phyloP scores from a whole-genome alignment of 2,888 invertebrate genomes.

The Leptinotarsa juncta region DNA sequence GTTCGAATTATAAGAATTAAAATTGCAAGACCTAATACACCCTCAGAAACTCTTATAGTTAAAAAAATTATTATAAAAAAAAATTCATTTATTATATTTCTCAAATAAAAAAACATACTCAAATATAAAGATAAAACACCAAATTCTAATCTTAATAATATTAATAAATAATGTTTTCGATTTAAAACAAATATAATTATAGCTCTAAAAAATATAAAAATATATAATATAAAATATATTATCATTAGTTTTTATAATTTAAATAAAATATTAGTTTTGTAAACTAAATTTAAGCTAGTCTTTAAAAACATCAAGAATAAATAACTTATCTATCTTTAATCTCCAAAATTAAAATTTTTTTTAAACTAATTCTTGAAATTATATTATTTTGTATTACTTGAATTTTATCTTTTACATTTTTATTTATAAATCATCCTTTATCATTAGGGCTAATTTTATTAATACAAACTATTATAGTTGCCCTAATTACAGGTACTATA shows the following conservation, averaged over 20 bases:
- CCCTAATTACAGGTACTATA: constrained; percentile 67
- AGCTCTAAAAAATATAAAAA: constrained; percentile 66
- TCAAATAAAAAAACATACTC: constrained; percentile 64
- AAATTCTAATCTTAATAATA: constrained; percentile 73
- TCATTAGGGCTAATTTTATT: constrained; percentile 70
- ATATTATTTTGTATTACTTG: constrained; percentile 58
- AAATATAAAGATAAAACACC: constrained; percentile 64
- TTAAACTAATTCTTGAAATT: constrained; percentile 73
- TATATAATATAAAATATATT: constrained; percentile 53
- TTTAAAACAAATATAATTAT: constrained; percentile 69
- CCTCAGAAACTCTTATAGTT: constrained; percentile 74
- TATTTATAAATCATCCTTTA: constrained; percentile 68
- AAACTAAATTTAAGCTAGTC: constrained; percentile 72
- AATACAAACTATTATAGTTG: constrained; percentile 68
- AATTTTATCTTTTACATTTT: constrained; percentile 62
- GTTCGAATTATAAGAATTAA: constrained; percentile 73
- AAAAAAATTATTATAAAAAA: constrained; percentile 74
- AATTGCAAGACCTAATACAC: constrained; percentile 73
- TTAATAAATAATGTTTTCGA: constrained; percentile 72
- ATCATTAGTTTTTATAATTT: constrained; percentile 26
- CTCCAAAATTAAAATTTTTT: constrained; percentile 78
- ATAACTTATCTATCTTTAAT: constrained; percentile 71
- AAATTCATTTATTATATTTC: constrained; percentile 66
- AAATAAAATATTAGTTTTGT: constrained; percentile 66
- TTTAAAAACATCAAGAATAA: constrained; percentile 74